These are phyloP conservation scores for Nemurella pictetii DNA, from an alignment of 2,888 invertebrate genomes.

Conservation along the genomic window DNA sequence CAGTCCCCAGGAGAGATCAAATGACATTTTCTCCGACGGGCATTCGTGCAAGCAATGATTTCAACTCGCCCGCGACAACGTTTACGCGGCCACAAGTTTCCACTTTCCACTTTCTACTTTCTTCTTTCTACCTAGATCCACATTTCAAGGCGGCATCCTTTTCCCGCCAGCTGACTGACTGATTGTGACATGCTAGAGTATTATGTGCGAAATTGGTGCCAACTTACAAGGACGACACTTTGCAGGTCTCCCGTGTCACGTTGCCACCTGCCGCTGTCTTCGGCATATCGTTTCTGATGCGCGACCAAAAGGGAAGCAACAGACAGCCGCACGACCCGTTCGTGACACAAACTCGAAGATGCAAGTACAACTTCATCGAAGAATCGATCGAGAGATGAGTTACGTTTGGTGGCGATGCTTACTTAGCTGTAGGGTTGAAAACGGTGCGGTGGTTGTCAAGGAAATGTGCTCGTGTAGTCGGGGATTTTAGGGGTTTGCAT, in stretches of 20 bases:
- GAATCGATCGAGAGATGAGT: not conserved
- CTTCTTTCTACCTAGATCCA: not conserved
- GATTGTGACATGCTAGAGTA: conserved; percentile 7
- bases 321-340: not conserved
- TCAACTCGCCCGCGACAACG: not conserved
- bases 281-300: not conserved
- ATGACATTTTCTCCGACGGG: not conserved
- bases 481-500: too few species aligned
- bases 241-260: not conserved
- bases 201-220: conserved; percentile 2
- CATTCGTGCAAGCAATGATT: not conserved
- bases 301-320: not conserved
- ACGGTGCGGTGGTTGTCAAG: too few species aligned
- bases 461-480: too few species aligned
- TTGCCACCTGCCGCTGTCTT: not conserved
- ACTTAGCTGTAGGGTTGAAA: too few species aligned
- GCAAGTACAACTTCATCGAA: not conserved
- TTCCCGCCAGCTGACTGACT: not conserved
- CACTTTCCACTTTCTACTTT: too few species aligned
- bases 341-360: not conserved
- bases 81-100: not conserved
- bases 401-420: not conserved
- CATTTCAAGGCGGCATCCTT: conserved; percentile 1
- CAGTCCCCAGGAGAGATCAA: not conserved
- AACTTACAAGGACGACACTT: not conserved